Evolutionary conservation across 2,797 vertebrate genomes (phyloP), one percentile per base, ranked within the genome.

Genomic region (Gadopsis marmoratus): DNA sequence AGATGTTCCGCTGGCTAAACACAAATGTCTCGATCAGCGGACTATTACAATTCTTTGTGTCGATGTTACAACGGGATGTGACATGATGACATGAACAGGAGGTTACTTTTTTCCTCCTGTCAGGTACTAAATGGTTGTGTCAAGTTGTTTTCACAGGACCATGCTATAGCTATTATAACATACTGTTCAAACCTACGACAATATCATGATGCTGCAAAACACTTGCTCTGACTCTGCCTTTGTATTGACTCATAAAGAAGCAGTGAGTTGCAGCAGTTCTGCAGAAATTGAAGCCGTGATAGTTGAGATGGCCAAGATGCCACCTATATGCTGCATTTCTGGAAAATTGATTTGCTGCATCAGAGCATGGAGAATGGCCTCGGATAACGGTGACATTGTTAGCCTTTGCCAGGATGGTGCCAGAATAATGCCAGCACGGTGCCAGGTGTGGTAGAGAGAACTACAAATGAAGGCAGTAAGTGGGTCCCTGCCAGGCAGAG

Each of bases 1-100:
- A 92, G 91, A 89, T 89, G 93, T 89, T 93, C 88, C 86, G 17
- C 86, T 83, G 84, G 86, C 87, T 90, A 74, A 89, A 87, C 90
- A 88, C 86, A 88, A 85, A 91, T 82, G 86, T 87, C 83, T 85
- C 60, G 71, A 91, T 93, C 86, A 83, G 74, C 43, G 17, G 65
- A 70, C 84, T 84, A 66, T 85, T 86, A 67, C 67, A 47, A 67
- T 78, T 77, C 79, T 87, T 86, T 84, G 67, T 86, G 78, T 62
- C 37, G 16, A 58, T 74, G 48, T 86, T 84, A 70, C 59, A 69
- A 79, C 73, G 60, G 72, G 66, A 82, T 63, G 51, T 66, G 58
- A 70, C 82, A 78, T 63, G 83, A 84, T 80, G 76, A 75, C 71
- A 60, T 12, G 61, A 88, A 76, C 61, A 74, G 66, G 77, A 80